Percentiles rank a stretch among this genome's conserved stretches.
phyloP scores from a whole-genome alignment of 2,113 vertebrate genomes.

The Leptodactylus fuscus region DNA sequence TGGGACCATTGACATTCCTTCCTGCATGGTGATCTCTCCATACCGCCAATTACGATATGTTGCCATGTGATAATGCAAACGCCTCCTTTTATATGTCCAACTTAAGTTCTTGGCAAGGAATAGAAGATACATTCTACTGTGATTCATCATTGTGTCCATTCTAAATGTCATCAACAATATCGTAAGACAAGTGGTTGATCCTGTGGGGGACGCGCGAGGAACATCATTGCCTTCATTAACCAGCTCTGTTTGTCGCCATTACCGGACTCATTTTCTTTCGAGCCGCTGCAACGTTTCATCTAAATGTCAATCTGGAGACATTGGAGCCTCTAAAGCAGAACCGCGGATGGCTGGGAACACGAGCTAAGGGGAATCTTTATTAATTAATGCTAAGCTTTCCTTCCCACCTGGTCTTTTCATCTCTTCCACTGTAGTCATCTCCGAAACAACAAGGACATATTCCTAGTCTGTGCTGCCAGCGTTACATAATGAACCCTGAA shows the following conservation, averaged over 20 bases:
- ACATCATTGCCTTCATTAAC: conserved; percentile 23
- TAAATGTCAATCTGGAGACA: neutral
- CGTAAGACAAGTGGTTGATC: conserved; percentile 12
- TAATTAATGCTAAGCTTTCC: neutral
- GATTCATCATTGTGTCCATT: conserved; percentile 18
- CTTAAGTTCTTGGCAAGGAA: neutral
- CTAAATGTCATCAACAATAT: neutral
- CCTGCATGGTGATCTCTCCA: neutral
- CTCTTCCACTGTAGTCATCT: neutral
- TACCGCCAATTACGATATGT: neutral
- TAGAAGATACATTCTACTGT: too few relatives aligned
- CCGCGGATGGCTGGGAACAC: neutral
- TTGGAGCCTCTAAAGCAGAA: neutral
- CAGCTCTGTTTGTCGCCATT: conserved; percentile 14
- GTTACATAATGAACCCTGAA: neutral
- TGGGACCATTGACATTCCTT: neutral
- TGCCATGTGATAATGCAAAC: neutral
- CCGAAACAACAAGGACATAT: neutral
- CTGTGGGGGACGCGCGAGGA: neutral
- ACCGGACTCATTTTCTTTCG: neutral
- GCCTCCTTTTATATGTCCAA: neutral
- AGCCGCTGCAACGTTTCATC: neutral
- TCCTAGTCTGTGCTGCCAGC: neutral
- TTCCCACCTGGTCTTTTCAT: neutral
- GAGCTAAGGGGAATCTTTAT: neutral